phyloP scores from a whole-genome alignment of 2,113 vertebrate species.

The Chinchilla lanigera region DNA sequence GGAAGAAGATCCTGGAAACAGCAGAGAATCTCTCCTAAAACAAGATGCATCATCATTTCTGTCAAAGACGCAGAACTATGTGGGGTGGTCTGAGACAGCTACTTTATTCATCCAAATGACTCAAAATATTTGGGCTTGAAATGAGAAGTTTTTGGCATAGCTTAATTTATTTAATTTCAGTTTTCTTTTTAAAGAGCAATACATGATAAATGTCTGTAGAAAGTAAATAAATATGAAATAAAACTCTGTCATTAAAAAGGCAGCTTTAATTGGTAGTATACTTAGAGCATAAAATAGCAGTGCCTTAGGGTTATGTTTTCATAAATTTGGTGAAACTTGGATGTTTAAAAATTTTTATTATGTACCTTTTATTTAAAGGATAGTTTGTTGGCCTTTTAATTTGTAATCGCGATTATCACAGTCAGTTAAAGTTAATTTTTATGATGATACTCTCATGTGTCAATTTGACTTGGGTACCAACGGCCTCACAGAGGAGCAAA shows the following conservation, averaged over 20 bases:
- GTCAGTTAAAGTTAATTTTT: slow-evolving; percentile 44
- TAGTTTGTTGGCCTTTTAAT: slow-evolving; percentile 29
- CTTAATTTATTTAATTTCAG: neutral
- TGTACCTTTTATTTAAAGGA: neutral
- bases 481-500: neutral
- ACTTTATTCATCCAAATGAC: neutral
- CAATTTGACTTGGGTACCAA: neutral
- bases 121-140: neutral
- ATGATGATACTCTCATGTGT: neutral
- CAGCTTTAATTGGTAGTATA: neutral
- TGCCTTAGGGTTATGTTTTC: neutral
- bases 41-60: neutral
- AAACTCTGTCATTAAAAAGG: neutral
- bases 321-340: neutral
- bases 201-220: neutral
- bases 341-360: neutral
- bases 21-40: neutral
- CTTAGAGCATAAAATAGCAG: neutral
- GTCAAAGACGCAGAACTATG: neutral
- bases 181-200: neutral
- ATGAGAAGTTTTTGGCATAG: slow-evolving; percentile 12
- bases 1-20: neutral
- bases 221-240: neutral
- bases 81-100: neutral
- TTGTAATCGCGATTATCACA: slow-evolving; percentile 7